These are phyloP conservation scores for Pempheris klunzingeri DNA, from an alignment of 2,797 vertebrate genomes.

Conservation along the genomic window DNA sequence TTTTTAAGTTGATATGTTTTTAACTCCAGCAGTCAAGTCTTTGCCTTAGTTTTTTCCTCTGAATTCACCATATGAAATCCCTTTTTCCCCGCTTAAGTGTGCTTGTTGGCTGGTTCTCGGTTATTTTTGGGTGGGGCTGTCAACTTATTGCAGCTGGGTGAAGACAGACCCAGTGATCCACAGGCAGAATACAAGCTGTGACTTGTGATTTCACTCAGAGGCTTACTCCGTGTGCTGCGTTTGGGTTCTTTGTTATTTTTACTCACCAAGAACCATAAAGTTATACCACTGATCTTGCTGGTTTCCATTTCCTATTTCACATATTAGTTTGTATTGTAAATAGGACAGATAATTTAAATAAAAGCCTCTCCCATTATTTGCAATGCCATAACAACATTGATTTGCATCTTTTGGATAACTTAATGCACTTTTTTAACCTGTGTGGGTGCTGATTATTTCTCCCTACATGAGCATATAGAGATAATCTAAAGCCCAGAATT, in stretches of 20 bases:
- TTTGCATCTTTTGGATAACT: too few species aligned
- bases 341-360: too few species aligned
- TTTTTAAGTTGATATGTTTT: neutral
- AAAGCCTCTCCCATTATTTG: too few species aligned
- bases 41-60: neutral
- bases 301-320: neutral
- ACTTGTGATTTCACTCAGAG: neutral
- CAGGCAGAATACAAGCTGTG: neutral
- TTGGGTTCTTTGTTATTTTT: neutral
- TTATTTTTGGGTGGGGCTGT: constrained; percentile 7
- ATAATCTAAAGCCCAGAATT: too few species aligned
- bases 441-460: too few species aligned
- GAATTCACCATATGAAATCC: neutral
- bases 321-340: neutral
- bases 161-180: neutral
- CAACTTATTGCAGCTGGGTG: neutral
- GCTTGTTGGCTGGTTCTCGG: neutral
- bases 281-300: neutral
- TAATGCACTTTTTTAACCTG: too few species aligned
- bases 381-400: too few species aligned
- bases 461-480: too few species aligned
- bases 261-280: neutral
- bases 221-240: neutral
- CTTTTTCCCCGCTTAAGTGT: too few species aligned
- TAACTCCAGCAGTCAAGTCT: neutral